phyloP scores from a whole-genome alignment of 2,888 invertebrate species.

The Andrena minutula region DNA sequence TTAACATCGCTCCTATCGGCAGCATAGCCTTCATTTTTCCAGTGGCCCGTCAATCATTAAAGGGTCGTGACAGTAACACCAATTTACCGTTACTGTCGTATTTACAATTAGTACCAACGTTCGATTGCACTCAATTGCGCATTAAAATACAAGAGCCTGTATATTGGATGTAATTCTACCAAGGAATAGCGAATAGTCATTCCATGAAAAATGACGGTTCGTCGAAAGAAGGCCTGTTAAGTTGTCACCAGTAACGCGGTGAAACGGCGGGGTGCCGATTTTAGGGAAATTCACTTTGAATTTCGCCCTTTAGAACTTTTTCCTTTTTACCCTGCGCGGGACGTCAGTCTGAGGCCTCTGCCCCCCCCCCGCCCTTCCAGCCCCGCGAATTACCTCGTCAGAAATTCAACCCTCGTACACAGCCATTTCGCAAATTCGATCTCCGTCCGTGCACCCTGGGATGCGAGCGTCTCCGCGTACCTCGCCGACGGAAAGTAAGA shows the following conservation, averaged over 20 bases:
- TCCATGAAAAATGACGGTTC: too few relatives aligned
- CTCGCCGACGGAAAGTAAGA: constrained; percentile 23
- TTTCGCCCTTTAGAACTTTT: constrained; percentile 65
- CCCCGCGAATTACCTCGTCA: constrained; percentile 82
- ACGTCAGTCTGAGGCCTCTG: constrained; percentile 49
- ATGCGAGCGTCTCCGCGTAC: constrained; percentile 48
- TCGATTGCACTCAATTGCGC: not conserved
- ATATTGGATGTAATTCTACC: too few relatives aligned
- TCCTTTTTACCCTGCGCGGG: constrained; percentile 54
- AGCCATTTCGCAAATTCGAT: constrained; percentile 83
- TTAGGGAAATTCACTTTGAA: constrained; percentile 67
- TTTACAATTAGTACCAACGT: not conserved
- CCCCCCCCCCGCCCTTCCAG: constrained; percentile 63
- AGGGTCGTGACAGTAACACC: not conserved
- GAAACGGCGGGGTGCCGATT: constrained; percentile 55
- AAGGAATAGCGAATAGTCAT: too few relatives aligned
- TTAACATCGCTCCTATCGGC: constrained; percentile 17
- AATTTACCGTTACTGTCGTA: not conserved
- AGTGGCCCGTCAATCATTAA: not conserved
- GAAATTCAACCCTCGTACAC: constrained; percentile 82
- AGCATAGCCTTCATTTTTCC: not conserved
- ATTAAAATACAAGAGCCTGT: too few relatives aligned
- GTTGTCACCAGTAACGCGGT: constrained; percentile 58
- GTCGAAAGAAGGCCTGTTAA: constrained; percentile 21
- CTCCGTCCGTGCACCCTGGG: constrained; percentile 67